A percentile compares a stretch with the other conserved stretches of the same genome.
These are phyloP conservation scores for Tokudaia tokunoshimensis DNA, from an alignment of 2,797 vertebrate genomes.

Conservation along the genomic window DNA sequence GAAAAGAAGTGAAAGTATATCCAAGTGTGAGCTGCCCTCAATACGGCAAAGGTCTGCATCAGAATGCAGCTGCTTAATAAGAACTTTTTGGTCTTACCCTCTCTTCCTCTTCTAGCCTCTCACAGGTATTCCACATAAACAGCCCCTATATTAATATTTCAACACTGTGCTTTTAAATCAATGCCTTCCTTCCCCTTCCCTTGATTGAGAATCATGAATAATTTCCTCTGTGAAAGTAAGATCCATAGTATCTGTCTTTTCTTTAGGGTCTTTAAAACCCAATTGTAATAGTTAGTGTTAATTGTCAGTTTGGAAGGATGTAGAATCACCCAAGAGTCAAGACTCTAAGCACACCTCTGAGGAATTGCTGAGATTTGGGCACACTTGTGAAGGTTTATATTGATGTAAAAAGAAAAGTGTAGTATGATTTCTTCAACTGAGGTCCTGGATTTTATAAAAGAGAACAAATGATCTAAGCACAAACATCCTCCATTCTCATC, in stretches of 20 bases:
- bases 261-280: not conserved
- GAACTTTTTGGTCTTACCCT: not conserved
- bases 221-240: not conserved
- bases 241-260: not conserved
- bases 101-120: not conserved
- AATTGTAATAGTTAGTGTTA: not conserved
- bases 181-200: not conserved
- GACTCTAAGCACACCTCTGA: not conserved
- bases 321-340: not conserved
- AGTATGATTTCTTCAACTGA: not conserved
- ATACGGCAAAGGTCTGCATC: not conserved
- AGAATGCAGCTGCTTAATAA: not conserved
- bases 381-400: not conserved
- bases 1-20: constrained; percentile 5
- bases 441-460: not conserved
- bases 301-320: not conserved
- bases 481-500: not conserved
- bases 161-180: not conserved
- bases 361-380: not conserved
- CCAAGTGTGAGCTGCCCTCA: not conserved
- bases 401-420: not conserved
- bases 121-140: not conserved
- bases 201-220: not conserved
- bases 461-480: not conserved
- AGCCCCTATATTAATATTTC: not conserved